These are phyloP conservation scores for Drosophila cognata DNA, from an alignment of 2,888 invertebrate species.

Conservation along the genomic window DNA sequence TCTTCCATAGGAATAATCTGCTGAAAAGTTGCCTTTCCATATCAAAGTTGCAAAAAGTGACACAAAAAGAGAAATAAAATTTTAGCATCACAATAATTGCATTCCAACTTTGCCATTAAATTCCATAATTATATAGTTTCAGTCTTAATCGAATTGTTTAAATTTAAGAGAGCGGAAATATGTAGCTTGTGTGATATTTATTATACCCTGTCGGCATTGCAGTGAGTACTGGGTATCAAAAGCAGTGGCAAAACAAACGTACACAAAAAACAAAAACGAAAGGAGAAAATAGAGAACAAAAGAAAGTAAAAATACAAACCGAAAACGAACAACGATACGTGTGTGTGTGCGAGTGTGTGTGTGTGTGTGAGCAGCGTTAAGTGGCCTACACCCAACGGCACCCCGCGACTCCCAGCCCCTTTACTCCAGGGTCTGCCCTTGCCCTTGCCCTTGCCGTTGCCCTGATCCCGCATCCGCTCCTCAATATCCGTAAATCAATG, in stretches of 20 bases:
- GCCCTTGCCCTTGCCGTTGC: not conserved
- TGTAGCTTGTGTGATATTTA: not conserved
- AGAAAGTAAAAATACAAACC: slow-evolving; percentile 26
- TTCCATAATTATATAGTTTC: not conserved
- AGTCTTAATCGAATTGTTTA: not conserved
- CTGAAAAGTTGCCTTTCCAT: not conserved
- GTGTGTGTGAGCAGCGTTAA: slow-evolving; percentile 47
- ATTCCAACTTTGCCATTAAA: not conserved
- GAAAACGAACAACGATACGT: slow-evolving; percentile 29
- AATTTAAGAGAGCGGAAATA: not conserved
- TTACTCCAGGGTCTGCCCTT: not conserved
- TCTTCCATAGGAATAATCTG: not conserved
- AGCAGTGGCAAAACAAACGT: slow-evolving; percentile 20
- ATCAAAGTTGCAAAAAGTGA: not conserved
- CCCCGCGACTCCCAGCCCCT: slow-evolving; percentile 1
- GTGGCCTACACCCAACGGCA: slow-evolving; percentile 64
- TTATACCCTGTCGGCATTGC: no score
- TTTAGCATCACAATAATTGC: not conserved
- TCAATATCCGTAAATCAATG: slow-evolving; percentile 66
- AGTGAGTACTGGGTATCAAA: slow-evolving; percentile 23
- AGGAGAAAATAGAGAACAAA: slow-evolving; percentile 12
- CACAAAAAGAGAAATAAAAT: not conserved
- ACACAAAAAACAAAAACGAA: slow-evolving; percentile 5
- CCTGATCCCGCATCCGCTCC: not conserved
- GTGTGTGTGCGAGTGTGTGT: not conserved